Evolutionary conservation across 2,113 vertebrate genomes (phyloP).

Genomic region (Mus spicilegus): DNA sequence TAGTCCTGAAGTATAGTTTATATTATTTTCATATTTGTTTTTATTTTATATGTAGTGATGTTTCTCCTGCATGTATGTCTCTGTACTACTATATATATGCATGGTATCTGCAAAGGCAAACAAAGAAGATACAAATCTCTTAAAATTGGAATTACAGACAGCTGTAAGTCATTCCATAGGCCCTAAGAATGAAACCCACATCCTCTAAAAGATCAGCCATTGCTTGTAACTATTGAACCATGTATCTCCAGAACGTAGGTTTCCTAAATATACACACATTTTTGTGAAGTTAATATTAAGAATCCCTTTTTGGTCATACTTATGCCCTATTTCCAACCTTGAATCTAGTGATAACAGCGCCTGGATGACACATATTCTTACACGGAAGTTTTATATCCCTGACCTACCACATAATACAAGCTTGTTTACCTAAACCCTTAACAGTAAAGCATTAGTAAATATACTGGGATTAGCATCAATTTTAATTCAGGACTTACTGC

Average conservation of each 20-base stretch:
- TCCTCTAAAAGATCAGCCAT: background rate
- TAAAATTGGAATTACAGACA: background rate
- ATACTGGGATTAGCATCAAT: background rate
- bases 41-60: background rate
- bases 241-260: background rate
- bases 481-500: background rate
- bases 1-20: background rate
- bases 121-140: background rate
- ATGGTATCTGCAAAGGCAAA: background rate
- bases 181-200: background rate
- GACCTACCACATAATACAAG: background rate
- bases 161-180: background rate
- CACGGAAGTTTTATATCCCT: background rate
- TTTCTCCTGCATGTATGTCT: too few species aligned
- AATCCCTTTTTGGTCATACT: background rate
- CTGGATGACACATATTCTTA: background rate
- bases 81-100: background rate
- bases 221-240: background rate
- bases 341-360: background rate
- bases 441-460: background rate
- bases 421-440: background rate
- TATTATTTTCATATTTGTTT: background rate
- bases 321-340: background rate
- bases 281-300: conserved; percentile 18
- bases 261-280: conserved; percentile 12